Evolutionary conservation across 1,140 invertebrate species (phyloP), one percentile per base, ranked within the genome.

Genomic region (Drosophila littoralis): DNA sequence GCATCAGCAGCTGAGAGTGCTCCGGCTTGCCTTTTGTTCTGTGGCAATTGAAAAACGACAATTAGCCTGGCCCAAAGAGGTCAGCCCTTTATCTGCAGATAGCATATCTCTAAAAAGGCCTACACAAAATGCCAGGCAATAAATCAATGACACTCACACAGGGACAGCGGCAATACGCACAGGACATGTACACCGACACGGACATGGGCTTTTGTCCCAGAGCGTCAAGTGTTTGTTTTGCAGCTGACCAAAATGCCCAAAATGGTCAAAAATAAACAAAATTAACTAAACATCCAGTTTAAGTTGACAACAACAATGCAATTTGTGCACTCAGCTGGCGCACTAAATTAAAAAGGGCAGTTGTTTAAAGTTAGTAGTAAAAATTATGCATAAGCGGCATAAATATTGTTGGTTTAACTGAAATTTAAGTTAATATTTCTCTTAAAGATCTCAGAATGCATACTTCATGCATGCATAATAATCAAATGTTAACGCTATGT

Each of bases 31-130:
- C 58, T 63, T 63, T 75, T 81, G 76, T 75, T 81, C n/a, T 84
- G 73, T 68, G 76, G 79, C 80, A 79, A 86, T 86, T 86, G 82
- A 86, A 86, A 86, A 86, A 88, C 83, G 76, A 86, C 82, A 86
- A 86, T 86, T 86, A 86, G 84, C 83, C 83, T n/a, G 65, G 72
- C 72, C 65, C 65, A 88, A 79, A 60, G 83, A 80, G 83, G 83
- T 79, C 76, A 82, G 57, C 60, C 65, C 65, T 63, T 83, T 86
- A 86, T 83, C 83, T 88, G 82, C 67, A 85, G 78, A 66, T 76
- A 69, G 66, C 52, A 75, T 50, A 80, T 80, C 75, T 70, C 59
- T 46, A 51, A 55, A 77, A 75, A 59, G 50, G 75, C 70, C 66
- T 71, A 85, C 75, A 46, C 78, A 77, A 79, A 88, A 74, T 76